phyloP scores from a whole-genome alignment of 2,797 vertebrate genomes.

The Falco concolor region DNA sequence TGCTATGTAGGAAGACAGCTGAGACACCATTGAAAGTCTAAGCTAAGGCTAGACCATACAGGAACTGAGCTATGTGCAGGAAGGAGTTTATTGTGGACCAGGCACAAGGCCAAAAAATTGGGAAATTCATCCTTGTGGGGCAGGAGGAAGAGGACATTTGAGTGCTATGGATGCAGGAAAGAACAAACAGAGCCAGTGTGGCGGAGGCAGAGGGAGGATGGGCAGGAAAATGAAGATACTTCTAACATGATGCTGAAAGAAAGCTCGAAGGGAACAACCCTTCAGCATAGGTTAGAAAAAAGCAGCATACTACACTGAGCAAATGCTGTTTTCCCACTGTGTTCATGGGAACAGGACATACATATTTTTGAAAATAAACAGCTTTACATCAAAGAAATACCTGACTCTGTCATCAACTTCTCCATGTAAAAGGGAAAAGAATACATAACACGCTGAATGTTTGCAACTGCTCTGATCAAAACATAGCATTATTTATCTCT shows the following conservation, averaged over 20 bases:
- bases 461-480: not conserved
- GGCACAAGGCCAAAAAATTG: not conserved
- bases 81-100: not conserved
- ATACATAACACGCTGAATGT: not conserved
- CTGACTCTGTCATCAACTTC: not conserved
- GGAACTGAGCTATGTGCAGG: not conserved
- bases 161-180: not conserved
- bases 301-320: not conserved
- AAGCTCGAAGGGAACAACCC: not conserved
- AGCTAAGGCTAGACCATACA: not conserved
- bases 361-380: not conserved
- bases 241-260: not conserved
- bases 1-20: not conserved
- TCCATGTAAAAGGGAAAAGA: not conserved
- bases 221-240: not conserved
- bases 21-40: not conserved
- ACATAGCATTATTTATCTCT: not conserved
- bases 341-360: not conserved
- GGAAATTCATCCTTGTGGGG: not conserved
- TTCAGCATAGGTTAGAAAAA: not conserved
- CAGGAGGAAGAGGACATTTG: not conserved
- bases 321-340: not conserved
- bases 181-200: not conserved
- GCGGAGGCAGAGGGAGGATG: not conserved
- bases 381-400: not conserved